These are phyloP conservation scores for Varanus salvator DNA, from an alignment of 2,113 vertebrate genomes.

Conservation along the genomic window DNA sequence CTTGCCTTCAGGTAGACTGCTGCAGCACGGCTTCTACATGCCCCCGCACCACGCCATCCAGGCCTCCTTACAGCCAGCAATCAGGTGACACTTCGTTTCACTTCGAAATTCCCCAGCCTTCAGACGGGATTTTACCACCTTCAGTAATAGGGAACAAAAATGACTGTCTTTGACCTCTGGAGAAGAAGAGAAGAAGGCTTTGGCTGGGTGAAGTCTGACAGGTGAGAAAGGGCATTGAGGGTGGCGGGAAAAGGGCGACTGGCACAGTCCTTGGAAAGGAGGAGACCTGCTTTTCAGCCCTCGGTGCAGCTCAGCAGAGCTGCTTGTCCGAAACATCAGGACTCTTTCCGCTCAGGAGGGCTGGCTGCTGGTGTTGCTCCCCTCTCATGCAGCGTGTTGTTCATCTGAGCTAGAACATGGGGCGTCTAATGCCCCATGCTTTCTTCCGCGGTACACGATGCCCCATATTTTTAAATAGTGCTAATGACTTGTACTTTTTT, in stretches of 20 bases:
- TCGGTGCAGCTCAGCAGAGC: background rate
- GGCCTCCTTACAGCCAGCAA: slow-evolving; percentile 1
- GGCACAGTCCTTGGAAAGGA: background rate
- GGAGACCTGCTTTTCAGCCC: background rate
- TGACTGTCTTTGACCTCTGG: slow-evolving; percentile 24
- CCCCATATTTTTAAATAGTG: background rate
- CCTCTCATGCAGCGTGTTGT: background rate
- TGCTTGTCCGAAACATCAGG: background rate
- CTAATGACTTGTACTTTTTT: background rate
- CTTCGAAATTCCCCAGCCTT: background rate
- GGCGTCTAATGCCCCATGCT: background rate
- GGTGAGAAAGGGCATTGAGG: slow-evolving; percentile 4
- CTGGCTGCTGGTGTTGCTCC: background rate
- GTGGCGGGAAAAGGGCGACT: background rate
- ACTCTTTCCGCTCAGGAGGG: background rate
- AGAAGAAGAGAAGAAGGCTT: background rate
- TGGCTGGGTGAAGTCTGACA: background rate
- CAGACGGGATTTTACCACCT: background rate
- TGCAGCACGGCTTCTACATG: background rate
- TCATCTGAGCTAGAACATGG: background rate
- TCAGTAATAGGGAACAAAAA: background rate
- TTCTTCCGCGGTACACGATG: background rate
- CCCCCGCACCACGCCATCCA: background rate
- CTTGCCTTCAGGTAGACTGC: background rate
- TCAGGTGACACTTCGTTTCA: slow-evolving; percentile 11